Base-by-base conservation (phyloP, 2,113 vertebrate genomes). In the Bostrychus sinensis region DNA sequence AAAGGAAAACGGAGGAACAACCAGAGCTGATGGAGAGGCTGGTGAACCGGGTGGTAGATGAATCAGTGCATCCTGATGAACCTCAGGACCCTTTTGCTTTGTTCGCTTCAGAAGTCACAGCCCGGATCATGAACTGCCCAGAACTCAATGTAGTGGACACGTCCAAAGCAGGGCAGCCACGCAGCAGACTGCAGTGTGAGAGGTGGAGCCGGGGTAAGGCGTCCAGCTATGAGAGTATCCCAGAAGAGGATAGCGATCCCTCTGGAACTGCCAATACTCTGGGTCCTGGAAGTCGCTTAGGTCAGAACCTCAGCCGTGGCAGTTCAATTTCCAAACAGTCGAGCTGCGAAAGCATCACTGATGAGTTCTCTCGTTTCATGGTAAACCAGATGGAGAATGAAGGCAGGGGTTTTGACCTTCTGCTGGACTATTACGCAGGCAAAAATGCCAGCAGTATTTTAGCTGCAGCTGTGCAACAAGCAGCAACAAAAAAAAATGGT, bases 351-450 rank as follows among this genome's bases (percentile, higher is more conserved):
- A 99, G 97, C 82, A 98, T 99, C 86, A 97, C 95, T 0, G 97
- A 99, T 51, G 97, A 99, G 84, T 99, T 99, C 84, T 98, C 97
- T 54, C 92, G 94, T 50, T 99, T 98, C 88, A 99, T 99, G 95
- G 95, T 99, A 30, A 98, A 95, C 85, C 96, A 99, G 83, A 98
- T 99, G 97, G 96, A 99, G 88, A 96, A 84, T 0, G 97, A 99
- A 88, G 97, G 97, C 43, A 89, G 96, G 66, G 96, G 93, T 0
- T 98, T 98, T 80, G 97, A 98, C 80, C 85, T 99, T 14, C 82
- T 99, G 46, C 85, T 99, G 60, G 96, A 99, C 86, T 99, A 99
- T 78, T 99, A 99, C 0, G 97, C 97, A 3, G 95, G 96, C 26
- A 97, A 96, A 90, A 98, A 97, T 34, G 96, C 97, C 26, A 95